Base-by-base conservation (phyloP, 1,140 invertebrate species). In the Aradophagus sp. region DNA sequence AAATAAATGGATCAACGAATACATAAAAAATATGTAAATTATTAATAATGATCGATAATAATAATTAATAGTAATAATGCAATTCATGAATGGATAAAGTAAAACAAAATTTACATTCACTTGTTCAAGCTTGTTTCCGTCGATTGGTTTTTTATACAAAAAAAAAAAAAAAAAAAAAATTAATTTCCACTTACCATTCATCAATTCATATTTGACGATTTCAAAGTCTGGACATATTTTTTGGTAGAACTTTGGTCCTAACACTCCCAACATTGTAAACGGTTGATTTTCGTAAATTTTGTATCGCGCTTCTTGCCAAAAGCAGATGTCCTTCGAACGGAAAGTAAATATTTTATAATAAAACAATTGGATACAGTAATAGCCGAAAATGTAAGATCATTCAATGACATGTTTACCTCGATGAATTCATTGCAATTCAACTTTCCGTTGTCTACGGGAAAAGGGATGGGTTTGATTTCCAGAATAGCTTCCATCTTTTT, bases 261-360 rank as follows among this genome's bases (percentile, higher is more conserved):
- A 67, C 16, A 39, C 59, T 7, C 84, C 84, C 17, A 86, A 69
- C 76, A 83, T 77, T 5, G 81, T 79, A 2, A 59, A 7, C 5
- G 79, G 82, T 35, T 84, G 84, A 68, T 87, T 87, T 52, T 87
- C 86, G 38, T 85, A 87, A 36, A 87, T 82, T 59, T 65, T 78
- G 48, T 86, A 84, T 17, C 73, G 77, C 7, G 82, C 72, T 2
- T 29, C 41, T 7, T 79, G 75, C 84, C 86, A 86, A 47, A 86
- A 87, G 44, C 86, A 87, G 67, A 86, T 81, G 34, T 86, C 83
- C 84, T 86, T 74, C 35, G 1, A 15, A 55, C 34, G 13, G 62
- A 50, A 29, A 20, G 14, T 26, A 5, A 1, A 53, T 17, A 14
- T 27, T 26, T 20, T 32, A 23, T 39, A n/a, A 12, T 14, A 7